A percentile compares a stretch with the other conserved stretches of the same genome.
These are phyloP conservation scores for Bergia sp. DNA, from an alignment of 92 coral and sea anemone species.

Conservation along the genomic window DNA sequence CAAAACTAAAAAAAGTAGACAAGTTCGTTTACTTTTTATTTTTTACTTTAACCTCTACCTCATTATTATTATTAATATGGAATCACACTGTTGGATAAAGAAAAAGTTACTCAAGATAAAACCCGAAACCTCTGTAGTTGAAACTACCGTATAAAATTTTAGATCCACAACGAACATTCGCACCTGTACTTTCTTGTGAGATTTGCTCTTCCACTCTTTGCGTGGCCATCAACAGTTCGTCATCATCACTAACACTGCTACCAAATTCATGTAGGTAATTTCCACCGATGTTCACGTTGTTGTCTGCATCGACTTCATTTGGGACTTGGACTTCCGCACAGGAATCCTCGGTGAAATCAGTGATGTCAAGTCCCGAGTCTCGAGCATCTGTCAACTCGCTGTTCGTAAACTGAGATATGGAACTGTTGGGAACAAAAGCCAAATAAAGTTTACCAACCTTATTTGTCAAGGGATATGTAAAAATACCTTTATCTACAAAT, in stretches of 20 bases:
- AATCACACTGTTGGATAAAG: too few relatives aligned
- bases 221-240: slow-evolving; percentile 11
- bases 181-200: background rate
- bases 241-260: slow-evolving; percentile 14
- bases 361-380: background rate
- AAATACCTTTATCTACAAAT: too few relatives aligned
- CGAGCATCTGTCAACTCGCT: background rate
- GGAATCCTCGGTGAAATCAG: slow-evolving; percentile 1
- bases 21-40: too few relatives aligned
- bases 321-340: background rate
- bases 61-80: too few relatives aligned
- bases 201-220: background rate
- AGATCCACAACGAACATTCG: background rate
- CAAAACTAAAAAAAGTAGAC: too few relatives aligned
- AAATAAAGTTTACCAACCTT: background rate
- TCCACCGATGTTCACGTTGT: background rate
- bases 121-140: too few relatives aligned
- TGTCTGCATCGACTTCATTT: background rate
- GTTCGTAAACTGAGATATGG: slow-evolving; percentile 19
- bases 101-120: too few relatives aligned
- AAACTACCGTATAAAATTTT: too few relatives aligned
- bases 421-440: background rate
- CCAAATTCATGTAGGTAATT: background rate
- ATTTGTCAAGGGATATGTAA: too few relatives aligned
- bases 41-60: too few relatives aligned